Percentiles rank a stretch among this genome's conserved stretches.
Conservation (phyloP, 2,797 vertebrate genomes). For the Synaphobranchus kaupii region DNA sequence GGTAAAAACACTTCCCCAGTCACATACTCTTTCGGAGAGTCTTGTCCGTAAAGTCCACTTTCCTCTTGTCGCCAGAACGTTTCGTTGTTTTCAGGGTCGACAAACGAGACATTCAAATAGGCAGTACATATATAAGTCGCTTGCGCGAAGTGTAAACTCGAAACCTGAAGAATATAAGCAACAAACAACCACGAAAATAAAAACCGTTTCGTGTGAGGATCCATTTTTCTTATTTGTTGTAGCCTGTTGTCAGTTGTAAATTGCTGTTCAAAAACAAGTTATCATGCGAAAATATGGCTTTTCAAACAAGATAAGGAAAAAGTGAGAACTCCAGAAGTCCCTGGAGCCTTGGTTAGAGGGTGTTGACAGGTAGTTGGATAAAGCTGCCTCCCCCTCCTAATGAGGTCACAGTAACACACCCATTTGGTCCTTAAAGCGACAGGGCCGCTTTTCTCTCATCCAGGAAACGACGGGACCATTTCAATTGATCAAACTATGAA, state of each 20-base stretch:
- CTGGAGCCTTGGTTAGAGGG: not conserved
- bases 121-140: slow-evolving; percentile 72
- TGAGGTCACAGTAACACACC: slow-evolving; percentile 38
- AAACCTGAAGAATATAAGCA: slow-evolving; percentile 45
- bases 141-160: slow-evolving; percentile 41
- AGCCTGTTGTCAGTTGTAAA: not conserved
- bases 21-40: slow-evolving; percentile 67
- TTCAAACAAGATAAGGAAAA: not conserved
- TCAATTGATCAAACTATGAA: not conserved
- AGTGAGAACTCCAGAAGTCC: not conserved
- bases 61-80: slow-evolving; percentile 70
- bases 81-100: slow-evolving; percentile 55
- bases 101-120: slow-evolving; percentile 77
- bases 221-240: slow-evolving; percentile 35
- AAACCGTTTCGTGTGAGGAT: slow-evolving; percentile 28
- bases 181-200: slow-evolving; percentile 44
- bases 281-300: not conserved
- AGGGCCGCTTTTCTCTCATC: not conserved
- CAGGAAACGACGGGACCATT: not conserved
- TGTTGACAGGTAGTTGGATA: slow-evolving; percentile 36
- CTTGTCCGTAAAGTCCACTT: slow-evolving; percentile 73
- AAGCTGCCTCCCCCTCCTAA: slow-evolving; percentile 10
- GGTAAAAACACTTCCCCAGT: slow-evolving; percentile 66
- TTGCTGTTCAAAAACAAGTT: not conserved
- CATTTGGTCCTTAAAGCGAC: slow-evolving; percentile 37